Percentiles rank a stretch among this genome's conserved stretches.
phyloP scores from a whole-genome alignment of 2,888 invertebrate species.

The Pediacus dermestoides region DNA sequence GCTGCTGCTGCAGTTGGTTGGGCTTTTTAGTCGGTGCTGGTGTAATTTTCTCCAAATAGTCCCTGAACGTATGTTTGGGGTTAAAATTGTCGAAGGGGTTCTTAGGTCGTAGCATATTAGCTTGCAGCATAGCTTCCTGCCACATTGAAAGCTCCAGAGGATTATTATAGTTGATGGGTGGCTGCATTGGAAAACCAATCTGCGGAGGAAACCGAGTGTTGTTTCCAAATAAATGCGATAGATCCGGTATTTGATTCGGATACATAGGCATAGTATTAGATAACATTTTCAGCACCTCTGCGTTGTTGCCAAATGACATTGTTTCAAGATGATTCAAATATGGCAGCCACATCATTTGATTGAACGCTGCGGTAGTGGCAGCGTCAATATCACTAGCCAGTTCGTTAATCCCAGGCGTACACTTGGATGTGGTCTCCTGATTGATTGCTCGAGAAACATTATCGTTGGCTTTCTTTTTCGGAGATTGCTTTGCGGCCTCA shows the following conservation, averaged over 20 bases:
- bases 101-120: slow-evolving; percentile 40
- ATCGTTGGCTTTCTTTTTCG: slow-evolving; percentile 17
- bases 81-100: slow-evolving; percentile 36
- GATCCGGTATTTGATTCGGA: slow-evolving; percentile 49
- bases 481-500: slow-evolving; percentile 6
- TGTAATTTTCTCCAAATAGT: slow-evolving; percentile 30
- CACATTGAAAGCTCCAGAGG: slow-evolving; percentile 63
- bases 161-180: slow-evolving; percentile 54
- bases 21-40: slow-evolving; percentile 14
- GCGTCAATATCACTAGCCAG: slow-evolving; percentile 65
- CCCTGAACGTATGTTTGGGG: slow-evolving; percentile 27
- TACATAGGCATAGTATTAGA: slow-evolving; percentile 50
- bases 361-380: slow-evolving; percentile 65
- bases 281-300: slow-evolving; percentile 58
- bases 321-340: slow-evolving; percentile 63
- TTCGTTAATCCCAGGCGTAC: slow-evolving; percentile 30
- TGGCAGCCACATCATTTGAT: slow-evolving; percentile 73
- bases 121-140: slow-evolving; percentile 63
- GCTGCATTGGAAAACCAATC: slow-evolving; percentile 41
- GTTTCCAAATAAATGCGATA: slow-evolving; percentile 51
- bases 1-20: not conserved
- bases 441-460: slow-evolving; percentile 13
- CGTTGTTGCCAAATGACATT: slow-evolving; percentile 52
- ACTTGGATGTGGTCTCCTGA: slow-evolving; percentile 8
- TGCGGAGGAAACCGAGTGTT: slow-evolving; percentile 50